Evolutionary conservation across 1,140 invertebrate genomes (phyloP).

Genomic region (Listronotus bonariensis): DNA sequence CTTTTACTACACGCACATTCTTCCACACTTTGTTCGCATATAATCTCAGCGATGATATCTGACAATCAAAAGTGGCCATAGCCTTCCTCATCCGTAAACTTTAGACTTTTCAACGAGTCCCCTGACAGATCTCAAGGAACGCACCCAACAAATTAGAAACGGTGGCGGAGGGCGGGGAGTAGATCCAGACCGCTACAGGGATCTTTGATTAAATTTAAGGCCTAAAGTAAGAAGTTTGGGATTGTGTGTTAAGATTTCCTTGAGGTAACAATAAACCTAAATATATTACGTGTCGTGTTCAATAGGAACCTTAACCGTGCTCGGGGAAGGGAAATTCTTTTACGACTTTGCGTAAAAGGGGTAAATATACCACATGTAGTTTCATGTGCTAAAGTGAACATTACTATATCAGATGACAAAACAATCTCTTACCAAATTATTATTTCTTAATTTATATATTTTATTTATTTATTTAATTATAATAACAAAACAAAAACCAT

Average conservation of each 20-base stretch:
- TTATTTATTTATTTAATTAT: too few relatives aligned
- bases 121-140: slow-evolving; percentile 30
- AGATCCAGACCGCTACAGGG: slow-evolving; percentile 24
- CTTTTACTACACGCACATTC: slow-evolving; percentile 12
- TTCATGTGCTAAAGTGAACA: too few relatives aligned
- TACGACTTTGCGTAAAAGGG: too few relatives aligned
- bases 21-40: slow-evolving; percentile 8
- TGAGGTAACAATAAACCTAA: slow-evolving; percentile 1
- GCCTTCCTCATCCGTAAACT: slow-evolving; percentile 12
- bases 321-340: too few relatives aligned
- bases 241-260: slow-evolving; percentile 22
- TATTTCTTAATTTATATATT: too few relatives aligned
- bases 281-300: too few relatives aligned
- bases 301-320: too few relatives aligned
- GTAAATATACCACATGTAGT: too few relatives aligned
- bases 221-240: slow-evolving; percentile 36
- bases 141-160: slow-evolving; percentile 36
- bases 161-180: slow-evolving; percentile 13
- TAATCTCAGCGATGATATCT: slow-evolving; percentile 29
- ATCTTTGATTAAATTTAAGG: slow-evolving; percentile 38
- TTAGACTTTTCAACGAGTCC: slow-evolving; percentile 34
- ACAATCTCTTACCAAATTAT: too few relatives aligned
- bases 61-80: slow-evolving; percentile 32
- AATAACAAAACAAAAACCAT: too few relatives aligned
- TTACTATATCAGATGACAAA: too few relatives aligned